Conservation (phyloP, 2,113 vertebrate genomes). For the Forbesichthys papilliferus region DNA sequence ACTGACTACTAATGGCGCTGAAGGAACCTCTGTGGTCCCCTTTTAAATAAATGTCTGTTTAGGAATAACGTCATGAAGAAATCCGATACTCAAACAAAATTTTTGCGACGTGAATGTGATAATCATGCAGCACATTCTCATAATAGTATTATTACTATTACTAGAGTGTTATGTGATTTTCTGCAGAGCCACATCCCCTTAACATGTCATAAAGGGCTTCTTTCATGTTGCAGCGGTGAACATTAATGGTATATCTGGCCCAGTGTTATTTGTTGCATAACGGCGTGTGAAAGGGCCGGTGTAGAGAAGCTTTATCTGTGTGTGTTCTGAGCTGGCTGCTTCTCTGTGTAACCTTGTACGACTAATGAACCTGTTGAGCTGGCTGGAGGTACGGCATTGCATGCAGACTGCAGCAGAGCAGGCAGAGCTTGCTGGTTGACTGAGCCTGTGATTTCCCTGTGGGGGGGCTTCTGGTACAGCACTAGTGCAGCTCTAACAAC, state of each 20-base stretch:
- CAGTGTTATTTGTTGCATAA: background rate
- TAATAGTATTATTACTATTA: too few relatives aligned
- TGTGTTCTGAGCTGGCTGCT: conserved; percentile 14
- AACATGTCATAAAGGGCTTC: too few relatives aligned
- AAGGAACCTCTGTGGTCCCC: too few relatives aligned
- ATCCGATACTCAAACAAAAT: too few relatives aligned
- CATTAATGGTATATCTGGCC: background rate
- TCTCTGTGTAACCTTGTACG: conserved; percentile 56
- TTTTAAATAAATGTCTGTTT: too few relatives aligned
- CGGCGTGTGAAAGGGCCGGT: background rate
- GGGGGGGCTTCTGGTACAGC: conserved; percentile 43
- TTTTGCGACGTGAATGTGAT: too few relatives aligned
- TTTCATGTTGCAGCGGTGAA: too few relatives aligned
- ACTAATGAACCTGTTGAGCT: conserved; percentile 69
- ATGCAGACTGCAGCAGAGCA: conserved; percentile 11
- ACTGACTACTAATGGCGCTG: too few relatives aligned
- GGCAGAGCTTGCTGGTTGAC: conserved; percentile 59
- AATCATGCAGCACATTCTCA: too few relatives aligned
- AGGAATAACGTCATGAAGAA: too few relatives aligned
- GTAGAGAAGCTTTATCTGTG: background rate
- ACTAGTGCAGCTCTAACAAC: conserved; percentile 56
- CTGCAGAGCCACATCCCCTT: too few relatives aligned
- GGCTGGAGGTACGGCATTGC: conserved; percentile 48
- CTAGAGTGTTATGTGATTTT: too few relatives aligned
- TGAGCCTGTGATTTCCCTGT: conserved; percentile 68